Base-by-base conservation (phyloP, 2,888 invertebrate genomes). In the Atethmia centrago region DNA sequence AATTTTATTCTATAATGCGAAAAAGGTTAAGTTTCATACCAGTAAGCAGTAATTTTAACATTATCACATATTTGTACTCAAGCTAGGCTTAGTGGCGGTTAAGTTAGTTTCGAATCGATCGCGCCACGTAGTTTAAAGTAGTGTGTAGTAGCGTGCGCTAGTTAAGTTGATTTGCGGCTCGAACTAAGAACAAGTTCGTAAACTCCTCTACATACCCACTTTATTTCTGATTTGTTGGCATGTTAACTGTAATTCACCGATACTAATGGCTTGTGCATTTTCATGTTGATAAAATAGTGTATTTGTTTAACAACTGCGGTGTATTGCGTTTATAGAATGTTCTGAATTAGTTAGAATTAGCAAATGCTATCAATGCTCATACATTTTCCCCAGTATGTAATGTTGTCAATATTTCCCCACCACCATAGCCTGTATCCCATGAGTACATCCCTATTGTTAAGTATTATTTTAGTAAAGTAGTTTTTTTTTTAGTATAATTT, bases 151-250 rank as follows among this genome's bases (percentile, higher is more conserved):
- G 85, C 81, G 84, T 84, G 87, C 75, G 84, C 85, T 80, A 88
- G 88, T 87, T 87, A 84, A 88, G 88, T 91, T 90, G 91, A 92
- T 92, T 92, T 90, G 90, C 88, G 88, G 89, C 85, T 85, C 67
- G 74, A 88, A 82, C 81, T 83, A 69, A 83, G 87, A 88, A 87
- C 88, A 88, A 90, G 86, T 89, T 87, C 72, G 85, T 83, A 86
- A 91, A 91, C 88, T 91, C 87, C 45, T 80, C 66, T 69, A 82
- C 84, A 79, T 82, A 77, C 79, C 74, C 77, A 77, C 77, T 85
- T 85, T 83, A 78, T 84, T 84, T 80, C 65, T 83, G 83, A 86
- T 84, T 85, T 86, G 83, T 80, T 86, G 73, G 75, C 75, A 66
- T 77, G 71, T 85, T 75, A 83, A 77, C 74, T 74, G 84, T 82